Evolutionary conservation across 2,797 vertebrate genomes (phyloP), one percentile per base, ranked within the genome.

Genomic region (Cephalopachus bancanus): DNA sequence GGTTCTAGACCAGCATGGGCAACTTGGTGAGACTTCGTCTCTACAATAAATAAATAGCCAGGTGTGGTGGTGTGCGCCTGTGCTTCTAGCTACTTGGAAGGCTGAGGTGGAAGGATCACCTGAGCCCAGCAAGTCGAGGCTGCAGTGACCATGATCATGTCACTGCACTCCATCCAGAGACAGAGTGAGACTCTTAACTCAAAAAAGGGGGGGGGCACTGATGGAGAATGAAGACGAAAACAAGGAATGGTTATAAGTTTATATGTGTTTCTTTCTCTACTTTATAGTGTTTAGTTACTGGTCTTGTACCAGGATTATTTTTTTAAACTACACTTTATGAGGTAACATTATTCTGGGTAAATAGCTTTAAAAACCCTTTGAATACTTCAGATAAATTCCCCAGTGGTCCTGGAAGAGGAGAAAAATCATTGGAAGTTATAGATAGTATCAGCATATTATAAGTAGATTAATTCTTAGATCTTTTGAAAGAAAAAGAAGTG

Each of bases 261-360:
- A 49, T 15, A 33, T 37, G n/a, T 57, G 6, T 64, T 95, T 72
- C 30, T 93, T 93, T 89, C 44, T 92, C 15, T 69, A 1, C 53
- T 5, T 76, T 95, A 84, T 92, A 76, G 64, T 53, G 37, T 90
- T 83, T 59, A 81, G 62, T 81, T 86, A 33, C 28, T 84, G 59
- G 72, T 80, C 28, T 83, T 92, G 19, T 92, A 17, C 33, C 33
- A 83, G 75, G 44, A 53, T 33, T 86, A 11, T 78, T 57, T 80
- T 62, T 83, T 96, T 55, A 53, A 96, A 83, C 26, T 33, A 75
- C 2, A 28, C 5, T 49, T 44, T 19, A 1, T 55, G 15, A 76
- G 33, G 10, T 26, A 93, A 75, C 33, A 53, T 53, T 83, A 33
- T 95, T 95, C 59, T 95, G 94, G 60, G n/a, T 92, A 57, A 44